A percentile compares a stretch with the other conserved stretches of the same genome.
phyloP scores from a whole-genome alignment of 2,113 vertebrate genomes.

The Rhea americana region DNA sequence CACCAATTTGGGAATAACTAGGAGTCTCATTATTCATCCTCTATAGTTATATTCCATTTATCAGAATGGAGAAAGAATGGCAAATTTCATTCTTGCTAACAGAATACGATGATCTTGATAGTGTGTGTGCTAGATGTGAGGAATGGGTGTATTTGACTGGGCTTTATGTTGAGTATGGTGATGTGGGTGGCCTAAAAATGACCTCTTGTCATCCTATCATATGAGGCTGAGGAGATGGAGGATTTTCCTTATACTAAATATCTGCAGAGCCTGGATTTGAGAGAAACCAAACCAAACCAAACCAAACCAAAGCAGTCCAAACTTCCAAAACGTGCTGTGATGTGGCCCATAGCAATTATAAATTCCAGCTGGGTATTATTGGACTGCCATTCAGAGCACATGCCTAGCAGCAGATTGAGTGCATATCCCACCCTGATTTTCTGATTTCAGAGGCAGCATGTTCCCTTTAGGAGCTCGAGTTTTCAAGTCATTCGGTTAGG shows the following conservation, averaged over 20 bases:
- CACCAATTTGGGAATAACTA: neutral
- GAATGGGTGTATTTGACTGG: neutral
- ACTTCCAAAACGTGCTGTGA: rapidly evolving
- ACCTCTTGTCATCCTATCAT: neutral
- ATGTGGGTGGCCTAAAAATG: neutral
- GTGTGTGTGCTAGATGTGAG: neutral
- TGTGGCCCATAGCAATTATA: neutral
- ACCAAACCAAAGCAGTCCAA: rapidly evolving
- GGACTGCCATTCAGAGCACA: neutral
- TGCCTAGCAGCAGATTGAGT: neutral
- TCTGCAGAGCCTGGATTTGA: neutral
- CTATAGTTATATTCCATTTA: neutral
- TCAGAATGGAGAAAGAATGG: neutral
- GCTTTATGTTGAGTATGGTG: neutral
- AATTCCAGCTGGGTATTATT: neutral
- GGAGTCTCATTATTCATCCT: neutral
- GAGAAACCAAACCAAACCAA: neutral
- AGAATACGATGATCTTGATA: neutral
- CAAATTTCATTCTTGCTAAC: neutral
- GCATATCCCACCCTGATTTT: neutral
- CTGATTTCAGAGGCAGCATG: neutral
- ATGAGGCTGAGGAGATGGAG: neutral
- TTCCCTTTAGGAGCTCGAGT: too few relatives aligned
- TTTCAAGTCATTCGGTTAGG: neutral
- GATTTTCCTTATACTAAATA: neutral